Base-by-base conservation (phyloP, 1,140 invertebrate genomes). In the Drosophila mauritiana region DNA sequence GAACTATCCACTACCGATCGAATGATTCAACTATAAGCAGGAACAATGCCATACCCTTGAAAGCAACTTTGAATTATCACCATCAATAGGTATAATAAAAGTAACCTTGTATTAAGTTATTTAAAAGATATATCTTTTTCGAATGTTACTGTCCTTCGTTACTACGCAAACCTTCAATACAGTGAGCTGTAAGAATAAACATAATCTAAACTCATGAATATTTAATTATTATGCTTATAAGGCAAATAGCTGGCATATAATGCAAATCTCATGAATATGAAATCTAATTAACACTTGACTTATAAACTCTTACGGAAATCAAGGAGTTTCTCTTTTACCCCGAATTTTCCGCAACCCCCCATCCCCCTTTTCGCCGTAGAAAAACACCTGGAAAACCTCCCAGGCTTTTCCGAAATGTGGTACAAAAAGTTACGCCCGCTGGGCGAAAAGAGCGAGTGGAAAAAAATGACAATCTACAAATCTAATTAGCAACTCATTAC, bases 401-500 rank as follows among this genome's bases (percentile, higher is more conserved):
- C 70, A 73, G 40, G 55, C 31, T 40, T 20, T 49, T 40, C 34
- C 17, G 46, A 73, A 57, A 36, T 69, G 53, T 80, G 59, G 39
- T 51, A 74, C 75, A 82, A 64, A 78, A 70, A 78, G 73, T 69
- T 69, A 77, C 73, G 43, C 55, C 70, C 70, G 42, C 12, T 13
- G 51, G 20, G 72, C 34, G 17, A 48, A 62, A 49, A 56, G 20
- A 39, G 55, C 13, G 17, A 68, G 49, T 37, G 43, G 40, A 61
- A 78, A 31, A 63, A 83, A 78, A 75, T 52, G 46, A 75, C 74
- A 63, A 78, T 76, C 56, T 68, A 63, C 79, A 90, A 90, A 90
- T 90, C 88, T 90, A 90, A 90, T 90, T 90, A 90, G 88, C 83
- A 84, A 76, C 88, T 91, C 88, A 90, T 90, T 90, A 90, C 83